Percentiles rank a stretch among this genome's conserved stretches.
Conservation (phyloP, 2,113 vertebrate genomes). For the Rhineura floridana region DNA sequence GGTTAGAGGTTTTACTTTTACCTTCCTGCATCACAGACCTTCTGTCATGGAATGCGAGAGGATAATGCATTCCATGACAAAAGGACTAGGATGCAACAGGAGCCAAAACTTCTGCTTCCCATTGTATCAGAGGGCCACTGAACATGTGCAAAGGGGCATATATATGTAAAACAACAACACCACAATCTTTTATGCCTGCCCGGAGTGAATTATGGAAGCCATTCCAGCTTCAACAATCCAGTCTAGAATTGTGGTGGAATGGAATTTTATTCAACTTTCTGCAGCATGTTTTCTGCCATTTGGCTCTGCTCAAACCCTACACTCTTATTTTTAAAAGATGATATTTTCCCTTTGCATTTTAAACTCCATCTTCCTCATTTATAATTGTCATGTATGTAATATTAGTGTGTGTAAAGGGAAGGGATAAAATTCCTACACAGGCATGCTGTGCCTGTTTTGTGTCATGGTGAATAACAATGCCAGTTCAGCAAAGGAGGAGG, state of each 20-base stretch:
- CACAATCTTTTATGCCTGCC: not conserved
- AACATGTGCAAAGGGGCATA: not conserved
- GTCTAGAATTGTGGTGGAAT: not conserved
- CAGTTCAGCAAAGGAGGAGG: slow-evolving; percentile 54
- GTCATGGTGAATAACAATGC: slow-evolving; percentile 36
- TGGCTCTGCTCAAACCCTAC: not conserved
- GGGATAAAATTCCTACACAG: slow-evolving; percentile 35
- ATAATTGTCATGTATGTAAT: slow-evolving; percentile 7
- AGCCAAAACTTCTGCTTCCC: too few relatives aligned
- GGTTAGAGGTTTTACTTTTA: too few relatives aligned
- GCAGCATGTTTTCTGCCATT: not conserved
- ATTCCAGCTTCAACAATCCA: not conserved
- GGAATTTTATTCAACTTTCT: not conserved
- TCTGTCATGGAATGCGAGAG: not conserved
- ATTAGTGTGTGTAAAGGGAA: not conserved
- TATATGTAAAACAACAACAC: not conserved
- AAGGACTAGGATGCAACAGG: not conserved
- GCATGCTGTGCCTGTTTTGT: slow-evolving; percentile 2
- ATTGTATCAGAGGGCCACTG: not conserved
- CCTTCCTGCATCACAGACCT: not conserved
- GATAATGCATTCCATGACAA: not conserved
- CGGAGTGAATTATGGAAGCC: not conserved
- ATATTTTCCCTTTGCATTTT: not conserved
- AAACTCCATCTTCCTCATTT: not conserved
- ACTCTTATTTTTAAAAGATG: not conserved